Evolutionary conservation across 2,888 invertebrate genomes (phyloP), one percentile per base, ranked within the genome.

Genomic region (Thyatira batis): DNA sequence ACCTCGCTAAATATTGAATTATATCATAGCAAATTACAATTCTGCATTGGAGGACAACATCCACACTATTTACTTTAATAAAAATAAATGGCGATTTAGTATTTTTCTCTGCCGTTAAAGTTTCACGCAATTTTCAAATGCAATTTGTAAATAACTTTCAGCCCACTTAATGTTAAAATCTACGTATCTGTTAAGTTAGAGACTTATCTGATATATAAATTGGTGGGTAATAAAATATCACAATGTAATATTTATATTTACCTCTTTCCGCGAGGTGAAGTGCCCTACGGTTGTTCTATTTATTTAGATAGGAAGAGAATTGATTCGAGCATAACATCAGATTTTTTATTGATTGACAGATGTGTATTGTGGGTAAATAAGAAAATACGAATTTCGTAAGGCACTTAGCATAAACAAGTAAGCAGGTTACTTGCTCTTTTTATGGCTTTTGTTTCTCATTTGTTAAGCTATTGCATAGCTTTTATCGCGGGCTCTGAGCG

Each of bases 1-100:
- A 88, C 78, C 85, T 82, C 82, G 88, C 90, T 88, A 85, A 90
- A 90, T 90, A 92, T 92, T 87, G 88, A 88, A 91, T 92, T 92
- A 92, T 91, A 87, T 89, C 89, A 85, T 82, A 80, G 89, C 82
- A 88, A 89, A 91, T 91, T 87, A 90, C 88, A 88, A 87, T 88
- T 86, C 87, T 82, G 82, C 85, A 83, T 82, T 76, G 76, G 39
- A 78, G 82, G 84, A 80, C 71, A 76, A 76, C 70, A n/a, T n/a
- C n/a, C n/a, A n/a, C n/a, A 78, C 73, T 76, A 74, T 80, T 79
- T 52, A 69, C 30, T 3, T 30, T 2, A 10, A 9, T 30, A 11
- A 30, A 11, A n/a, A n/a, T 11, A 30, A n/a, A 1, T 2, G 30
- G 11, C 69, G n/a, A n/a, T n/a, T n/a, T n/a, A n/a, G n/a, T n/a